phyloP scores from a whole-genome alignment of 2,888 invertebrate genomes.

The Chalcosyrphus nemorum region DNA sequence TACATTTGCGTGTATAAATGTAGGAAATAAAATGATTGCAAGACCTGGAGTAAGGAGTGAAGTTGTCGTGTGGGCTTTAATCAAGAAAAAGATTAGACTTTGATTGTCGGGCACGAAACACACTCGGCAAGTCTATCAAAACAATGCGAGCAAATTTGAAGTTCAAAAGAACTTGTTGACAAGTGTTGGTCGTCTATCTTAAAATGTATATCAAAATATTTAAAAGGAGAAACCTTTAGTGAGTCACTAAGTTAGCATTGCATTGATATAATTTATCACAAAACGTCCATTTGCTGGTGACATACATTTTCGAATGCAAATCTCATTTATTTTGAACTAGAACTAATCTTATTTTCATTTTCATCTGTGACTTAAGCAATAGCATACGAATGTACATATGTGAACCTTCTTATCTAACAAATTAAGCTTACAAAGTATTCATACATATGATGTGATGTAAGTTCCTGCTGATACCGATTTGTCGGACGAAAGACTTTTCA shows the following conservation, averaged over 20 bases:
- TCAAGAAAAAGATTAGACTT: conserved; percentile 12
- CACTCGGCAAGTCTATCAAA: not conserved
- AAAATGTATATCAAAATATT: not conserved
- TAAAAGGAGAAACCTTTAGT: not conserved
- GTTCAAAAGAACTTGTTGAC: not conserved
- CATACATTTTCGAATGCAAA: not conserved
- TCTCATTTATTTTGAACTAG: not conserved
- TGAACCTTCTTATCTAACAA: conserved; percentile 1
- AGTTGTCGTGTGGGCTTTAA: not conserved
- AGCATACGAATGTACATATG: not conserved
- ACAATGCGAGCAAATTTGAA: not conserved
- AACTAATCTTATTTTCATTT: not conserved
- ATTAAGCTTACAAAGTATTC: conserved; percentile 1
- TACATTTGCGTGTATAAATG: no score
- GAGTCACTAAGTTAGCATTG: not conserved
- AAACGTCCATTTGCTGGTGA: not conserved
- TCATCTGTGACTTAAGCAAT: not conserved
- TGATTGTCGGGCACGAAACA: not conserved
- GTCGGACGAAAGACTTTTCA: not conserved
- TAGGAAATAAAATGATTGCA: not conserved
- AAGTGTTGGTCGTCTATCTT: not conserved
- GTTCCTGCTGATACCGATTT: not conserved
- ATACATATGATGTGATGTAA: conserved; percentile 2
- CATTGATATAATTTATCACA: not conserved
- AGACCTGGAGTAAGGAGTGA: not conserved